Evolutionary conservation across 2,797 vertebrate genomes (phyloP).

Genomic region (Leptoclinus maculatus): DNA sequence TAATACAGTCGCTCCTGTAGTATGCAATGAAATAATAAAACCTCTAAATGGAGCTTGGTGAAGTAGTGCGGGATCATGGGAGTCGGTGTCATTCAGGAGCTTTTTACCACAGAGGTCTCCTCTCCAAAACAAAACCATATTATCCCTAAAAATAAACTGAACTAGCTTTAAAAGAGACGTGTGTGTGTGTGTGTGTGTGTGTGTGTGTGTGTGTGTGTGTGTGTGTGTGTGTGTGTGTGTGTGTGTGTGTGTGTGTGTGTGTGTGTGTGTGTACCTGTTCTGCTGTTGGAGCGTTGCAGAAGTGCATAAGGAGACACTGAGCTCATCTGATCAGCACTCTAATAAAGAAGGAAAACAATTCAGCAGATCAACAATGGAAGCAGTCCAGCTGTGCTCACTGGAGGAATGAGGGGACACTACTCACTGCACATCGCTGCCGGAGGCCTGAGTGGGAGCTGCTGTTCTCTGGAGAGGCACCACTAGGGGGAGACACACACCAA

Average conservation of each 20-base stretch:
- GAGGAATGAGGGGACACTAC: conserved; percentile 22
- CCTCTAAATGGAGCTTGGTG: no score
- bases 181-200: neutral
- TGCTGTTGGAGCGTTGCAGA: conserved; percentile 76
- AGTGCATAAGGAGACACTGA: neutral
- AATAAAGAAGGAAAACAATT: neutral
- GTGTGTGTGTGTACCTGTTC: conserved; percentile 66
- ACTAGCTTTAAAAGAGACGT: neutral
- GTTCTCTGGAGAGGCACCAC: conserved; percentile 79
- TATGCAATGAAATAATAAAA: neutral
- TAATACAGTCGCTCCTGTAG: neutral
- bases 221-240: neutral
- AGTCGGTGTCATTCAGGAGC: no score
- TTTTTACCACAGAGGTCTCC: no score
- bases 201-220: neutral
- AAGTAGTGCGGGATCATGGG: no score
- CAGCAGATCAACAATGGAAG: neutral
- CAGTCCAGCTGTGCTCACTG: neutral
- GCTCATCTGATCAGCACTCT: conserved; percentile 82
- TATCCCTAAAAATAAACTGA: neutral
- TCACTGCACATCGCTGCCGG: conserved; percentile 80
- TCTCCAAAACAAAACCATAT: neutral
- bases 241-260: neutral
- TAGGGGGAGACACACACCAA: conserved; percentile 77
- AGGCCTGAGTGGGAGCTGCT: conserved; percentile 57